A percentile compares a stretch with the other conserved stretches of the same genome.
These are phyloP conservation scores for Oryzias javanicus DNA, from an alignment of 2,113 vertebrate genomes.

Conservation along the genomic window DNA sequence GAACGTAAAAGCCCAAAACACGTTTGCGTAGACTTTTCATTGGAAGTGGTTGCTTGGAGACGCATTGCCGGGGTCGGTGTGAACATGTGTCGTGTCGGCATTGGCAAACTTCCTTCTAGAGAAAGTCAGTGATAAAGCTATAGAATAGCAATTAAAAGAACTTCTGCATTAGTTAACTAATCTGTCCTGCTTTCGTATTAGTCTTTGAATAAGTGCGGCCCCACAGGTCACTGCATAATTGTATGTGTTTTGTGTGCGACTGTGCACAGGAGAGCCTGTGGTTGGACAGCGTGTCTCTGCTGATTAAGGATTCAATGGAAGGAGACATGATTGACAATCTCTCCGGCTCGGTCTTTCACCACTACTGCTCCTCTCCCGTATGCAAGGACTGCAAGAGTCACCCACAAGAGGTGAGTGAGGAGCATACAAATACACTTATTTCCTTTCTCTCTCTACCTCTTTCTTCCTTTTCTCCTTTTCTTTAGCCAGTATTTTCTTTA, in stretches of 20 bases:
- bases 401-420: conserved; percentile 83
- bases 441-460: neutral
- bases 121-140: no score
- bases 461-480: neutral
- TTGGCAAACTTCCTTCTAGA: no score
- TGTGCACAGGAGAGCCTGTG: conserved; percentile 90
- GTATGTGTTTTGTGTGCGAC: conserved; percentile 13
- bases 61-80: no score
- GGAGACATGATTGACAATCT: conserved; percentile 99
- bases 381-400: conserved; percentile 87
- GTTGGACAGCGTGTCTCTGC: conserved; percentile 99
- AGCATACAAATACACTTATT: neutral
- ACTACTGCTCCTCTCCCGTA: conserved; percentile 89
- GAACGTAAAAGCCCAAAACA: no score
- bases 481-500: neutral
- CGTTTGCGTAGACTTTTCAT: no score
- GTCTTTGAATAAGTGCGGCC: neutral
- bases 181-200: neutral
- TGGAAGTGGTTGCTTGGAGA: no score
- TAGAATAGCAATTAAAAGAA: neutral
- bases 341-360: conserved; percentile 96
- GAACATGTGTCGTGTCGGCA: no score
- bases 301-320: conserved; percentile 97
- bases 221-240: neutral
- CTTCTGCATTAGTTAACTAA: neutral